phyloP scores from a whole-genome alignment of 1,140 invertebrate species.

The Achroia grisella region DNA sequence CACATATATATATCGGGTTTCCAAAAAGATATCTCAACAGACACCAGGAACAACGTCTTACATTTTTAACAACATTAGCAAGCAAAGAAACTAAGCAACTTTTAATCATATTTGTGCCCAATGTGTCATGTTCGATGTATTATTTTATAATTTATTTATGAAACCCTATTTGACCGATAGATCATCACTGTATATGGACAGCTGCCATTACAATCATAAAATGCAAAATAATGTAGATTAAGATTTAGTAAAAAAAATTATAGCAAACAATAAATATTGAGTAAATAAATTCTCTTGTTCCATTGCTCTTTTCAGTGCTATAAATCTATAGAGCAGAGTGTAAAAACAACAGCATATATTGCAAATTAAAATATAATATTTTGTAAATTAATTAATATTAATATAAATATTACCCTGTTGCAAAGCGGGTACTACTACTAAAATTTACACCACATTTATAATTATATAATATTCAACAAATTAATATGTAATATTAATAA shows the following conservation, averaged over 20 bases:
- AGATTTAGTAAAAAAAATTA: conserved; percentile 56
- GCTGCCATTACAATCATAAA: conserved; percentile 67
- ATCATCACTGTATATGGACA: conserved; percentile 62
- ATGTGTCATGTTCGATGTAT: conserved; percentile 73
- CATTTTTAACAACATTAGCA: conserved; percentile 37
- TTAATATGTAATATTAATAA: too few species aligned
- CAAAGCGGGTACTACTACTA: too few species aligned
- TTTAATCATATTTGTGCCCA: conserved; percentile 65
- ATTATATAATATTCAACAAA: too few species aligned
- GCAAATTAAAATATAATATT: conserved; percentile 10
- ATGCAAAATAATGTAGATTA: conserved; percentile 70
- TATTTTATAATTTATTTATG: conserved; percentile 57
- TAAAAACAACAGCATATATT: conserved; percentile 48
- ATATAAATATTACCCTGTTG: not conserved
- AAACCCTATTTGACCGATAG: conserved; percentile 57
- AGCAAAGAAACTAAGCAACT: conserved; percentile 52
- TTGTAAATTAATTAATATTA: not conserved
- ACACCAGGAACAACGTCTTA: conserved; percentile 41
- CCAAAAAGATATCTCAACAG: conserved; percentile 37
- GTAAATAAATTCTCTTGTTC: conserved; percentile 74
- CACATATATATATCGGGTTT: conserved; percentile 32
- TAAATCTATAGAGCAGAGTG: conserved; percentile 51
- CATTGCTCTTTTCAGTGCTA: conserved; percentile 69
- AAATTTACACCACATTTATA: too few species aligned
- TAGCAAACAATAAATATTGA: conserved; percentile 66